Evolutionary conservation across 2,113 vertebrate species (phyloP).

Genomic region (Phyllostomus hastatus): DNA sequence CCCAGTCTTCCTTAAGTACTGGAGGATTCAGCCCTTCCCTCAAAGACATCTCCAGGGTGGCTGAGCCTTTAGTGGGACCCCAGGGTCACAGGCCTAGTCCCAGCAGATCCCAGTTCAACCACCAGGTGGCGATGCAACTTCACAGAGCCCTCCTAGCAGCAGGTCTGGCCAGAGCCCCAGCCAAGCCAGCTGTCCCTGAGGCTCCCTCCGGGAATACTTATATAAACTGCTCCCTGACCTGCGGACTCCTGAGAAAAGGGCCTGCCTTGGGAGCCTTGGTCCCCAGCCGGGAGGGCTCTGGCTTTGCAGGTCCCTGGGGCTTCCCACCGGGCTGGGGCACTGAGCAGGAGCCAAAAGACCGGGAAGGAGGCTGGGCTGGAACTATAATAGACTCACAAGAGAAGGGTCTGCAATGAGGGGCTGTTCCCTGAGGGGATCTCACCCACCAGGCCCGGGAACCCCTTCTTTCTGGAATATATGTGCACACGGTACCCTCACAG

Average conservation of each 20-base stretch:
- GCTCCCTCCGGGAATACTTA: background rate
- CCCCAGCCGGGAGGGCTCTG: background rate
- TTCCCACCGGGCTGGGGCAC: background rate
- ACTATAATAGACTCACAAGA: conserved; percentile 2
- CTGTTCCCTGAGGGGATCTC: background rate
- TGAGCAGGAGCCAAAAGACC: background rate
- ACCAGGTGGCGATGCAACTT: conserved; percentile 66
- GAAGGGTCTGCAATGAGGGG: background rate
- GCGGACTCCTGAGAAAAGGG: accelerated
- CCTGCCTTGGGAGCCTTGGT: background rate
- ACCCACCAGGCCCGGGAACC: background rate
- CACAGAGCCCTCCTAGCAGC: background rate
- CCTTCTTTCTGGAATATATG: background rate
- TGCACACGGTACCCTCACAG: background rate
- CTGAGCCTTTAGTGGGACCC: background rate
- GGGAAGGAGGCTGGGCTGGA: background rate
- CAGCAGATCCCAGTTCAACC: background rate
- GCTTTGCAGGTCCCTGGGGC: background rate
- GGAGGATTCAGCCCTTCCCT: background rate
- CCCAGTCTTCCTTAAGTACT: background rate
- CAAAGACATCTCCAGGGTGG: background rate
- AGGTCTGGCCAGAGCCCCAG: background rate
- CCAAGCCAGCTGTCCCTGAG: background rate
- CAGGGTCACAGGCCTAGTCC: background rate
- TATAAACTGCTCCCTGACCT: background rate